A percentile compares a stretch with the other conserved stretches of the same genome.
Conservation (phyloP, 2,113 vertebrate species). For the Platysternon megacephalum region DNA sequence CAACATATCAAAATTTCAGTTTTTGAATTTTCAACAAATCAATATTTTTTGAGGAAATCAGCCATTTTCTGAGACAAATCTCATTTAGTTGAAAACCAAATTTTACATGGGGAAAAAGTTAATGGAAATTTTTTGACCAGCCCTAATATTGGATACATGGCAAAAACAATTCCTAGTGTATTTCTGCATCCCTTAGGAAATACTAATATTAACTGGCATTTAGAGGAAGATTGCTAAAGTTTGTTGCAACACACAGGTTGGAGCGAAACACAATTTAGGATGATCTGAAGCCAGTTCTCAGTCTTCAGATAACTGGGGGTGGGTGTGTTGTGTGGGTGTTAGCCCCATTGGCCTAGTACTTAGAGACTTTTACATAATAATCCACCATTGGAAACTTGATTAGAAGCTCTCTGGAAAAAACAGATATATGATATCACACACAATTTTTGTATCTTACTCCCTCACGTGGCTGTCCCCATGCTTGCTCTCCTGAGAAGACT, state of each 20-base stretch:
- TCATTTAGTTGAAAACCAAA: neutral
- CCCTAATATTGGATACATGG: neutral
- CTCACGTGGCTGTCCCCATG: fast-evolving
- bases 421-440: neutral
- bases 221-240: neutral
- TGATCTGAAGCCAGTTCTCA: neutral
- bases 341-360: neutral
- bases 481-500: neutral
- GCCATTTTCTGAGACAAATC: neutral
- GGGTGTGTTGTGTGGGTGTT: neutral
- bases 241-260: fast-evolving
- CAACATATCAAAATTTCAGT: neutral
- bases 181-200: neutral
- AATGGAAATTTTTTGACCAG: neutral
- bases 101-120: neutral
- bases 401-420: neutral
- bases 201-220: neutral
- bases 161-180: neutral
- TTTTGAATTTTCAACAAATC: neutral
- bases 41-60: neutral
- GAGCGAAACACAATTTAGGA: fast-evolving
- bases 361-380: neutral
- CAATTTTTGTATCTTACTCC: neutral
- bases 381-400: neutral
- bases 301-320: neutral